Base-by-base conservation (phyloP, 2,113 vertebrate species). In the Amphiprion ocellaris region DNA sequence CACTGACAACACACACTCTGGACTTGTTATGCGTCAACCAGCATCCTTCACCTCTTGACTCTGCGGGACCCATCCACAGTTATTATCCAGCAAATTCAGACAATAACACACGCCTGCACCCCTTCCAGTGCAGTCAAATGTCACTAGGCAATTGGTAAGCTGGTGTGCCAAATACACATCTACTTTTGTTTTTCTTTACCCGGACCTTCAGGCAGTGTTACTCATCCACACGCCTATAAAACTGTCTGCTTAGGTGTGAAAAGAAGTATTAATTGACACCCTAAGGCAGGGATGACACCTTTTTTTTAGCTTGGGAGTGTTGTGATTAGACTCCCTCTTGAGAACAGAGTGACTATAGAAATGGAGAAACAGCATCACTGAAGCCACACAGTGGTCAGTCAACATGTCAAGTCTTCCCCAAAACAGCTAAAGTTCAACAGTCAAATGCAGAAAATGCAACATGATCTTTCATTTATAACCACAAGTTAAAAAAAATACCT, bases 1-100 rank as follows among this genome's bases (percentile, higher is more conserved):
- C 73, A 81, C 77, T 56, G 76, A 87, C 78, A 85, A 67, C 74
- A 73, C 59, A 70, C 81, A 49, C 71, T 49, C 56, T 70, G 61
- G 86, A 70, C 62, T 71, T 79, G 69, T 65, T 77, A 69, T 28
- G 30, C 28, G 62, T 66, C 39, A 53, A 39, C 55, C 60, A 53
- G 39, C 23, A 74, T 70, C 55, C 46, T 62, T 28, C 30, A 62
- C n/a, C 23, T 19, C 5, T 8, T 9, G 1, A 66, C 72, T 33
- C 39, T 50, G 58, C 33, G 39, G n/a, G 26, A 26, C 26, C 26
- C 26, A 26, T 41, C 21, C 58, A 15, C 41, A n/a, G 33, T 62
- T 50, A n/a, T 44, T 14, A 26, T 49, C 12, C 5, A 10, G n/a
- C 2, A 37, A 14, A 52, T 37, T 4, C 30, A 30, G 30, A 30